A percentile compares a stretch with the other conserved stretches of the same genome.
Evolutionary conservation across 2,797 vertebrate species (phyloP).

Genomic region (Chrysocyon brachyurus): DNA sequence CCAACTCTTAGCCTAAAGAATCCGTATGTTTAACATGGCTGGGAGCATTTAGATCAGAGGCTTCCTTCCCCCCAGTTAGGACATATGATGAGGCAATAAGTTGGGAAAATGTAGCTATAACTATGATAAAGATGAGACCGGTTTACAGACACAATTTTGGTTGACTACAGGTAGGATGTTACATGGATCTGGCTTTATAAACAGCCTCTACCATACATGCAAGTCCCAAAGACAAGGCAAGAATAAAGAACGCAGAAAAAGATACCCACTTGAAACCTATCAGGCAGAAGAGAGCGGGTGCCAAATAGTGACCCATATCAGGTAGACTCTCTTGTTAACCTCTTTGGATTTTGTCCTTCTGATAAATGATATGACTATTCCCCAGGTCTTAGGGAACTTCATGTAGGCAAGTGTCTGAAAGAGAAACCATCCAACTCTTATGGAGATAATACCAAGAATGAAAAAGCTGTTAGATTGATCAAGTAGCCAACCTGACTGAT

Average conservation of each 20-base stretch:
- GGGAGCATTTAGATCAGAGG: not conserved
- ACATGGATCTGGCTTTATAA: not conserved
- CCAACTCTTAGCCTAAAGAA: not conserved
- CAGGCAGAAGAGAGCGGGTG: slow-evolving; percentile 11
- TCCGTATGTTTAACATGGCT: not conserved
- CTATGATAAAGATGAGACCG: not conserved
- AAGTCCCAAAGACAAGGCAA: slow-evolving; percentile 16
- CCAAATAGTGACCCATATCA: not conserved
- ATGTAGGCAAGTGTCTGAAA: not conserved
- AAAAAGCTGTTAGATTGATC: not conserved
- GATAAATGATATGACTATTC: not conserved
- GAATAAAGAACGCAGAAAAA: slow-evolving; percentile 5
- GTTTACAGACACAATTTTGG: not conserved
- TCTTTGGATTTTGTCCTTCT: not conserved
- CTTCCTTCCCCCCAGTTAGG: not conserved
- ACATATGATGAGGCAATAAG: not conserved
- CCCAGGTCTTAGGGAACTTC: slow-evolving; percentile 21
- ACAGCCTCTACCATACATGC: not conserved
- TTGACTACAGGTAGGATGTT: not conserved
- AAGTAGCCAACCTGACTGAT: not conserved
- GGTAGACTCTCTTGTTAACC: not conserved
- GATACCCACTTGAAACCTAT: not conserved
- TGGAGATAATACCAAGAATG: not conserved
- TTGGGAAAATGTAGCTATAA: not conserved
- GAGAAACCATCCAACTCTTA: not conserved